Conservation (phyloP, 2,888 invertebrate genomes). For the Xanthorhoe designata region DNA sequence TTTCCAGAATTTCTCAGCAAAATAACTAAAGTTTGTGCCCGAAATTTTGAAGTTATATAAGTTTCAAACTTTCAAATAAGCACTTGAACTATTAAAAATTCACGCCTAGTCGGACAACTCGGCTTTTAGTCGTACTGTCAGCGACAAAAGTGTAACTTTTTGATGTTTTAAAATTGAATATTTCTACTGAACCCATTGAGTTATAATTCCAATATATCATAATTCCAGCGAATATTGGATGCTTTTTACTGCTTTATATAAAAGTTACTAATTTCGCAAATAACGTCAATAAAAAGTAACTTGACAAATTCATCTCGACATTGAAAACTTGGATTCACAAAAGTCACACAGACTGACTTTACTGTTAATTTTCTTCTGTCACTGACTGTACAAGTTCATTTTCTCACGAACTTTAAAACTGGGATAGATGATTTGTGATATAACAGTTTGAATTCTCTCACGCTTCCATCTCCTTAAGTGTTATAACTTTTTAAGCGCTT, state of each 20-base stretch:
- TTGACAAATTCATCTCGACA: no score
- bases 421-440: slow-evolving; percentile 2
- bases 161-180: no score
- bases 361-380: no score
- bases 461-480: not conserved
- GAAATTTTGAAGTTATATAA: not conserved
- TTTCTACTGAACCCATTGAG: no score
- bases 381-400: slow-evolving; percentile 10
- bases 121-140: slow-evolving; percentile 3
- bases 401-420: slow-evolving; percentile 4
- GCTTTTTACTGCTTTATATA: no score
- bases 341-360: no score
- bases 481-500: not conserved
- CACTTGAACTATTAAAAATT: slow-evolving; percentile 22
- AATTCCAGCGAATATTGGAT: no score
- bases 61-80: slow-evolving; percentile 18
- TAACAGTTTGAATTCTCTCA: not conserved
- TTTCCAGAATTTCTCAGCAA: not conserved
- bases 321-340: no score
- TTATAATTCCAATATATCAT: no score
- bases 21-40: not conserved
- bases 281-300: no score
- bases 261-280: no score
- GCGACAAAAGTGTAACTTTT: no score
- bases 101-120: not conserved